These are phyloP conservation scores for Erpobdella octoculata DNA, from an alignment of 2,888 invertebrate genomes.

Conservation along the genomic window DNA sequence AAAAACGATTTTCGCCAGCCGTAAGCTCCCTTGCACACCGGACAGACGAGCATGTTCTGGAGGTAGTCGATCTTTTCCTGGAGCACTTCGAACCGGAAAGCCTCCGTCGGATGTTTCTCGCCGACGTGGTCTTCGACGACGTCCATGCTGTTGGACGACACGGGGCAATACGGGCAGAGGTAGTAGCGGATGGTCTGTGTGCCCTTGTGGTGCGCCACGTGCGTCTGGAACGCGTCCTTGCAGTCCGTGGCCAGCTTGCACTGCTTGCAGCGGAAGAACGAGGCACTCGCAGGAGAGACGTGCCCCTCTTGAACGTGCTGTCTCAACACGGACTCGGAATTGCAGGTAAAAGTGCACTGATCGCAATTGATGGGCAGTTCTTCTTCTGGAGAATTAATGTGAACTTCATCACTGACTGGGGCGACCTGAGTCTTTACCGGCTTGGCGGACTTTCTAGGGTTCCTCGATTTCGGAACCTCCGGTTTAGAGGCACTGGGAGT, in stretches of 20 bases:
- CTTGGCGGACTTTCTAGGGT: conserved; percentile 17
- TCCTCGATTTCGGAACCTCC: conserved; percentile 32
- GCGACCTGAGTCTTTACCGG: conserved; percentile 18
- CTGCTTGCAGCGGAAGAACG: conserved; percentile 20
- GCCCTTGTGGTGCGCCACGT: conserved; percentile 27
- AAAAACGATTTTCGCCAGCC: conserved; percentile 27
- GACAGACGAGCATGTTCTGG: conserved; percentile 28
- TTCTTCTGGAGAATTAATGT: conserved; percentile 2
- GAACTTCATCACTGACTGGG: conserved; percentile 6
- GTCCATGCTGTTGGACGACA: conserved; percentile 29
- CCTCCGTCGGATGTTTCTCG: conserved; percentile 27
- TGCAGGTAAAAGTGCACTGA: conserved; percentile 24
- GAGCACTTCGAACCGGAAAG: conserved; percentile 34
- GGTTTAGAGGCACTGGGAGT: conserved; percentile 30
- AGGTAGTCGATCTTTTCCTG: conserved; percentile 30
- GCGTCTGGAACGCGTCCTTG: conserved; percentile 16
- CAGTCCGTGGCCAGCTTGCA: conserved; percentile 19
- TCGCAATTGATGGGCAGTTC: conserved; percentile 10
- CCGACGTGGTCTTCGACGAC: conserved; percentile 31
- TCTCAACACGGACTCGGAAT: conserved; percentile 15
- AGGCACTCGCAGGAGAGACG: not conserved
- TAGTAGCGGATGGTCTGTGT: conserved; percentile 26
- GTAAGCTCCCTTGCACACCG: conserved; percentile 27
- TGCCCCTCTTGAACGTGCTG: conserved; percentile 7
- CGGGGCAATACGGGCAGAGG: conserved; percentile 32